Evolutionary conservation across 2,888 invertebrate species (phyloP).

Genomic region (Ophion ellenae): DNA sequence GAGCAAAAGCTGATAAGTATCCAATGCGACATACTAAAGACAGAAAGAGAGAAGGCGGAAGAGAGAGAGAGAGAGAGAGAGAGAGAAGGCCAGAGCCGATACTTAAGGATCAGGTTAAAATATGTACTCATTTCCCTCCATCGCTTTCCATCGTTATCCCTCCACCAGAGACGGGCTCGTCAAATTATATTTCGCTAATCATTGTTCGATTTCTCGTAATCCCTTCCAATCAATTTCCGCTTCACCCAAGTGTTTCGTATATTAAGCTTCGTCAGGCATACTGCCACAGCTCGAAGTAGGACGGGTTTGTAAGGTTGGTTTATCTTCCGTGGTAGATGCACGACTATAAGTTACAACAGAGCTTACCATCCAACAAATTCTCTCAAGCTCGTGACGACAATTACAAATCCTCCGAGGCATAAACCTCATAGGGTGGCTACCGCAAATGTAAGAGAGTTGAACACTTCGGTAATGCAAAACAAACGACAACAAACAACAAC

Average conservation of each 20-base stretch:
- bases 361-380: conserved; percentile 36
- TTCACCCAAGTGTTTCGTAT: not conserved
- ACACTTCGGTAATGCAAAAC: conserved; percentile 33
- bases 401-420: conserved; percentile 52
- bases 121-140: conserved; percentile 66
- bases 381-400: conserved; percentile 55
- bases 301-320: conserved; percentile 6
- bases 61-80: not conserved
- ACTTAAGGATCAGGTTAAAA: conserved; percentile 69
- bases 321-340: conserved; percentile 18
- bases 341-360: conserved; percentile 12
- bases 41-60: not conserved
- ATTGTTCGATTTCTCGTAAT: not conserved
- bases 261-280: conserved; percentile 5
- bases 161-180: not conserved
- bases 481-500: conserved; percentile 31
- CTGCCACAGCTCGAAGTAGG: conserved; percentile 2
- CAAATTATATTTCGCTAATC: not conserved
- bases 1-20: not conserved
- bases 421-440: conserved; percentile 7
- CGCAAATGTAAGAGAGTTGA: not conserved
- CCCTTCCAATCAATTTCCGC: not conserved
- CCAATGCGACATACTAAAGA: conserved; percentile 2
- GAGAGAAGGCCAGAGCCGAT: conserved; percentile 20
- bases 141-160: not conserved